Conservation (phyloP, 1,140 invertebrate genomes). For the Anadara kagoshimensis region DNA sequence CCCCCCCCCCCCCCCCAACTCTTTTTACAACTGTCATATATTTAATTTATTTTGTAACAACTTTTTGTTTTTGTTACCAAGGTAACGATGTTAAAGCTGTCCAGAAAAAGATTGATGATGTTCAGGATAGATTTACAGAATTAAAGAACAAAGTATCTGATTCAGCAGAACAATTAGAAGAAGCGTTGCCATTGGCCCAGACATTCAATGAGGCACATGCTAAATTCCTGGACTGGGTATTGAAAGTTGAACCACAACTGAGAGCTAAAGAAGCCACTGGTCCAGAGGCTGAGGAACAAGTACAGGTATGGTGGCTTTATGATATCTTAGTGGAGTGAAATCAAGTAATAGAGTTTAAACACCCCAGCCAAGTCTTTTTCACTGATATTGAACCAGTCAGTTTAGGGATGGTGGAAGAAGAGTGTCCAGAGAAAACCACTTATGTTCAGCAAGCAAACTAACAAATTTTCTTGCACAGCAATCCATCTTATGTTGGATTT, state of each 20-base stretch:
- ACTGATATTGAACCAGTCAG: too few species aligned
- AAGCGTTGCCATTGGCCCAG: conserved; percentile 92
- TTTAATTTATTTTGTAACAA: too few species aligned
- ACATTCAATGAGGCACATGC: conserved; percentile 94
- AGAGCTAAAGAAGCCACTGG: conserved; percentile 61
- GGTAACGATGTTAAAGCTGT: conserved; percentile 63
- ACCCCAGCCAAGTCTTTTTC: too few species aligned
- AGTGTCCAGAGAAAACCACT: too few species aligned
- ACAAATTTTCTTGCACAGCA: too few species aligned
- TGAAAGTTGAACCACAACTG: conserved; percentile 90
- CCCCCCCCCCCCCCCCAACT: too few species aligned
- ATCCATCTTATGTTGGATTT: too few species aligned
- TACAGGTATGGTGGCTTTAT: conserved; percentile 61
- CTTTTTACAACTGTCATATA: too few species aligned
- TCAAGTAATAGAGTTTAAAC: too few species aligned
- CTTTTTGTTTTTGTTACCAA: conserved; percentile 10
- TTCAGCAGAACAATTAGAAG: conserved; percentile 86
- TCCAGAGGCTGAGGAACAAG: conserved; percentile 65
- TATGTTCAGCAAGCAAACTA: too few species aligned
- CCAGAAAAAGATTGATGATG: conserved; percentile 75
- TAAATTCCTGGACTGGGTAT: conserved; percentile 93
- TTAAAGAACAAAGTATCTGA: conserved; percentile 89
- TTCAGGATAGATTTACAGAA: conserved; percentile 94
- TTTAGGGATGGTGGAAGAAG: too few species aligned
- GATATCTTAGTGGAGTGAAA: background rate